Evolutionary conservation across 2,797 vertebrate genomes (phyloP).

Genomic region (Limosa lapponica): DNA sequence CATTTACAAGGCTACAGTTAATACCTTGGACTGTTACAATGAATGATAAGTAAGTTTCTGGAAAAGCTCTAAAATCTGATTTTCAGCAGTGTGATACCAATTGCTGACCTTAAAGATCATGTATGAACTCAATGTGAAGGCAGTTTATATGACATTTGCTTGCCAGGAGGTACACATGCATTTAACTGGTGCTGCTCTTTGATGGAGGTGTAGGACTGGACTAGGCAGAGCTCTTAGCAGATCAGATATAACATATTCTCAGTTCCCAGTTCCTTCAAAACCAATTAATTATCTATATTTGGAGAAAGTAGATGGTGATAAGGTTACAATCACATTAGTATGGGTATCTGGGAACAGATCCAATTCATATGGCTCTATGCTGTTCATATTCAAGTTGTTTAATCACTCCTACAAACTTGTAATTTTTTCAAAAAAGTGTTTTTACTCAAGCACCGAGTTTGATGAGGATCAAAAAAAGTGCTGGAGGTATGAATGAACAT

Average conservation of each 20-base stretch:
- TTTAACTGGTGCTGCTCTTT: not conserved
- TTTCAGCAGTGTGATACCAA: not conserved
- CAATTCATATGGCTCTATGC: not conserved
- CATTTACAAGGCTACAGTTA: constrained; percentile 11
- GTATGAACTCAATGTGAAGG: not conserved
- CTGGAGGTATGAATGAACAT: not conserved
- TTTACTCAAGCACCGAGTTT: not conserved
- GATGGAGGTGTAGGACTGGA: not conserved
- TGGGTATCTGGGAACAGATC: not conserved
- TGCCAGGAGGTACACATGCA: not conserved
- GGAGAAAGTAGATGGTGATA: not conserved
- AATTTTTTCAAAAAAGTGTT: not conserved
- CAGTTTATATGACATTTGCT: not conserved
- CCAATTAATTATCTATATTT: not conserved
- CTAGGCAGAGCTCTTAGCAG: not conserved
- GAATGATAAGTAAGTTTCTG: not conserved
- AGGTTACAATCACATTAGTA: not conserved
- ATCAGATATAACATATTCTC: not conserved
- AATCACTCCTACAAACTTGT: not conserved
- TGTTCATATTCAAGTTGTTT: not conserved
- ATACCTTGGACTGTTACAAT: not conserved
- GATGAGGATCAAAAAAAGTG: not conserved
- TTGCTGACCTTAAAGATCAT: not conserved
- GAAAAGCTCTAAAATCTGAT: constrained; percentile 6
- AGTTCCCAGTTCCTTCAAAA: not conserved